Conservation (phyloP, 2,888 invertebrate genomes). For the Cephus nigrinus region DNA sequence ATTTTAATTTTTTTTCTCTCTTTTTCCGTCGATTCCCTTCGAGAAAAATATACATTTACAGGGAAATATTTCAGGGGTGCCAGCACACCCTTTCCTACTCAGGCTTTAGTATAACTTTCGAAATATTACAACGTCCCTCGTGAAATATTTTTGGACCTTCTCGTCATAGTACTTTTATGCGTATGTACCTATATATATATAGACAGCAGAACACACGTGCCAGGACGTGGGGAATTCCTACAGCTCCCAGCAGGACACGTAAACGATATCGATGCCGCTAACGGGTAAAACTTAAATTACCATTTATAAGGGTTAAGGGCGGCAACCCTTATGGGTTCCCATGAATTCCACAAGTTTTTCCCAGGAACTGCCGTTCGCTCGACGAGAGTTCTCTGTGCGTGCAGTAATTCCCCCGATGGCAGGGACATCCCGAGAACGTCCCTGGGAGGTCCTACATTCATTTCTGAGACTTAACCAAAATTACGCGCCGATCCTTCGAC, state of each 20-base stretch:
- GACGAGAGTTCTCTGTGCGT: background rate
- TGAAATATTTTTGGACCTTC: background rate
- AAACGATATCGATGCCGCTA: background rate
- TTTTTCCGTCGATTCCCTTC: background rate
- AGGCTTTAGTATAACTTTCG: background rate
- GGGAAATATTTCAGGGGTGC: background rate
- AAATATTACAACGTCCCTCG: background rate
- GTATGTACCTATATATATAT: background rate
- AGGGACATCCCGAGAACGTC: background rate
- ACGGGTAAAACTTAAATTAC: background rate
- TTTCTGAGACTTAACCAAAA: no score
- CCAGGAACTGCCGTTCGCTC: no score
- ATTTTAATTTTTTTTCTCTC: background rate
- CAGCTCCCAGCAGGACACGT: background rate
- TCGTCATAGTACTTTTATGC: background rate
- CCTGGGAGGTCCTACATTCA: background rate
- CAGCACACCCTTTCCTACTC: background rate
- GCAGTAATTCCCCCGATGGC: background rate
- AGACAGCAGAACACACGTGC: background rate
- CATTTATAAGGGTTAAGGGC: background rate
- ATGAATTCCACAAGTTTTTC: background rate
- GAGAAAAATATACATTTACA: background rate
- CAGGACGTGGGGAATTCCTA: background rate
- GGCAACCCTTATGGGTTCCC: background rate
- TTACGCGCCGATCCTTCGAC: no score